A percentile compares a stretch with the other conserved stretches of the same genome.
Evolutionary conservation across 2,888 invertebrate species (phyloP).

Genomic region (Macrophya alboannulata): DNA sequence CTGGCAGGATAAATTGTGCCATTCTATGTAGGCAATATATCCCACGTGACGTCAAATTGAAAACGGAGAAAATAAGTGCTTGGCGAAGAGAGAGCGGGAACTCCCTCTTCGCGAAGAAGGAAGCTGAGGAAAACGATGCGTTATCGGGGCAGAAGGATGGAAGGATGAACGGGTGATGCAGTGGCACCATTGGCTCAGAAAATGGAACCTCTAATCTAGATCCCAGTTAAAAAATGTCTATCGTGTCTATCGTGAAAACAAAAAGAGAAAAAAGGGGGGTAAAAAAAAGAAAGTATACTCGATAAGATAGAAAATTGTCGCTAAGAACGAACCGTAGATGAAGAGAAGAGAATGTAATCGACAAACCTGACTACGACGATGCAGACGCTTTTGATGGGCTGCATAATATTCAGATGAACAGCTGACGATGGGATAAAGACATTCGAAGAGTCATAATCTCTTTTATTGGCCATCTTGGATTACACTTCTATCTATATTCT

Average conservation of each 20-base stretch:
- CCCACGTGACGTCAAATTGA: slow-evolving; percentile 52
- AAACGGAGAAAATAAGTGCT: slow-evolving; percentile 52
- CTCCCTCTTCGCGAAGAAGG: neutral
- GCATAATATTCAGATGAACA: slow-evolving; percentile 26
- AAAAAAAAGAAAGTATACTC: neutral
- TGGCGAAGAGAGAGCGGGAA: slow-evolving; percentile 9
- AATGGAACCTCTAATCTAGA: slow-evolving; percentile 55
- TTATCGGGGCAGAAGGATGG: slow-evolving; percentile 49
- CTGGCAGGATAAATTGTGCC: slow-evolving; percentile 39
- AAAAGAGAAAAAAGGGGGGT: neutral
- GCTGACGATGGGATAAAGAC: neutral
- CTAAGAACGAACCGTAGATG: neutral
- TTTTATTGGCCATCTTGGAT: neutral
- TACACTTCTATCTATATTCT: neutral
- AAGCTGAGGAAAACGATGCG: slow-evolving; percentile 32
- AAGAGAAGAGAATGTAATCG: neutral
- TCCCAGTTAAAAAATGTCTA: slow-evolving; percentile 52
- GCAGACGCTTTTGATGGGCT: slow-evolving; percentile 8
- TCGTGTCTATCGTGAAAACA: slow-evolving; percentile 39
- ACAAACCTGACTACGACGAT: slow-evolving; percentile 12
- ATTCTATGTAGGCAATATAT: slow-evolving; percentile 44
- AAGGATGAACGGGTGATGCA: slow-evolving; percentile 53
- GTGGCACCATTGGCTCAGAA: slow-evolving; percentile 53
- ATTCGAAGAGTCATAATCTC: neutral
- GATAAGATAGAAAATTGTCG: slow-evolving; percentile 20